phyloP scores from a whole-genome alignment of 2,113 vertebrate species.

The Falcunculus frontatus region DNA sequence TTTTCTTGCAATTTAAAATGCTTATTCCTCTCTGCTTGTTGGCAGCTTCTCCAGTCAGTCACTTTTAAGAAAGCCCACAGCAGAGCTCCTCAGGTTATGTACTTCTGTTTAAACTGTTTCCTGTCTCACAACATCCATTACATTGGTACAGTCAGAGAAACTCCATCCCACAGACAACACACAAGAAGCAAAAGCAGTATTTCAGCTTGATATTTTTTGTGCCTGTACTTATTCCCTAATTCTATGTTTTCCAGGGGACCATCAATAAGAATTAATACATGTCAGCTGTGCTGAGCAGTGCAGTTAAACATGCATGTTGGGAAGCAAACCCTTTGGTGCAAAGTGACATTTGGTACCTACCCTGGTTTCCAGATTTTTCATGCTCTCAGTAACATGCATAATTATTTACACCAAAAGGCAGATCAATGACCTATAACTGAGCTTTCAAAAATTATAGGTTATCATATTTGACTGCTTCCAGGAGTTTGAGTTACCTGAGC shows the following conservation, averaged over 20 bases:
- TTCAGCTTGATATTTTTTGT: not conserved
- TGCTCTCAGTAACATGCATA: not conserved
- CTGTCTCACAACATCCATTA: not conserved
- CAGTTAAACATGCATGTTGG: not conserved
- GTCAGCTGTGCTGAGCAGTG: not conserved
- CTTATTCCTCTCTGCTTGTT: not conserved
- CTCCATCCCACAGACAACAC: not conserved
- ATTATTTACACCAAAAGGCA: not conserved
- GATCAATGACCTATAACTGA: not conserved
- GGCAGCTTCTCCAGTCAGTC: not conserved
- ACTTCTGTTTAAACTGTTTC: not conserved
- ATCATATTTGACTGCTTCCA: not conserved
- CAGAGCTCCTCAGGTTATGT: not conserved
- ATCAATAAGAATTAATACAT: not conserved
- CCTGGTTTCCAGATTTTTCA: not conserved
- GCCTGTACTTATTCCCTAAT: not conserved
- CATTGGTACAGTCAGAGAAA: not conserved
- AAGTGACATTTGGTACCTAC: not conserved
- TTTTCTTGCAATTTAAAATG: not conserved
- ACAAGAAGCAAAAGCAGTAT: not conserved
- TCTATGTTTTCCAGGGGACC: not conserved
- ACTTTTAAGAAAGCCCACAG: not conserved
- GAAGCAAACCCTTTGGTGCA: not conserved
- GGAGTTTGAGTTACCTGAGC: not conserved
- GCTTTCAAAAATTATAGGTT: not conserved